Evolutionary conservation across 2,888 invertebrate genomes (phyloP), one percentile per base, ranked within the genome.

Genomic region (Pachycephus smyrnensis): DNA sequence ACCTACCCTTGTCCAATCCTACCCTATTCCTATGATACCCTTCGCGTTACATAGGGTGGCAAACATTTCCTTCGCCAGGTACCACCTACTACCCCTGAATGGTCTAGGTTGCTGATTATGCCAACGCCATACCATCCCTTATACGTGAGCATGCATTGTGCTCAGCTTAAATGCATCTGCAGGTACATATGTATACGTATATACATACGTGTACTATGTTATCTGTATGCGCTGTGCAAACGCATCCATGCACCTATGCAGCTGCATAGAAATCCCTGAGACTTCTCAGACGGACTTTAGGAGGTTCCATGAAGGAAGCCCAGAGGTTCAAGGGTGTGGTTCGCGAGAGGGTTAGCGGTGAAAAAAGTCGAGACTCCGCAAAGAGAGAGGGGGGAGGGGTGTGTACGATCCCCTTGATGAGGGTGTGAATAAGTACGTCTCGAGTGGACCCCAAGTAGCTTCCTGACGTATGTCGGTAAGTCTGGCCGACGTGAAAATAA

Each of bases 381-480:
- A 77, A 40, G 77, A 12, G 69, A 69, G 74, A 32, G 80, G 55
- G 9, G 9, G 55, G 23, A 15, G 55, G 12, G 4, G 80, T 80
- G 80, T 80, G 79, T 76, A 73, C 68, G 85, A 84, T 86, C 81
- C 82, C 82, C 87, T 88, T 87, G 88, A 87, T 83, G 84, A 87
- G 87, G 88, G 89, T 87, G 89, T 85, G 89, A 89, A 89, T 89
- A 88, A 89, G 89, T 87, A 83, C 81, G 89, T 89, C 89, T 89
- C 89, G 78, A 89, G 89, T 88, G 86, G 55, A 0, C 2, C 9
- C 55, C 55, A 55, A 55, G 55, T 55, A 23, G 55, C 55, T 55
- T 23, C 55, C 55, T 55, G 55, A 55, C 9, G 23, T 55, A 55
- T 23, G 55, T 55, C 23, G 55, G 23, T 55, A 55, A 55, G 55